These are phyloP conservation scores for Eupithecia vulgata DNA, from an alignment of 2,888 invertebrate species.

Conservation along the genomic window DNA sequence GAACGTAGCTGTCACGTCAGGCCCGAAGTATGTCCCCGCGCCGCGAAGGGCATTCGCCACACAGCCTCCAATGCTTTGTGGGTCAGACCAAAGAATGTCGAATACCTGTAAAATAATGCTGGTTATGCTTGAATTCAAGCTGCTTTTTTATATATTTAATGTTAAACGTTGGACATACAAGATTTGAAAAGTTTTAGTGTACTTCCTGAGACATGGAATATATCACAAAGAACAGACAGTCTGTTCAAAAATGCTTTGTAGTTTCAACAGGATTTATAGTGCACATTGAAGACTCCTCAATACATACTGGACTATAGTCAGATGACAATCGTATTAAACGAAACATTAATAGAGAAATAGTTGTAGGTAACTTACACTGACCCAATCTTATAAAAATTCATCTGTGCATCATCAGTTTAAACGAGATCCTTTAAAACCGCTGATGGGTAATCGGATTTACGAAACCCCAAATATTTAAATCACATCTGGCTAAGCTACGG, in stretches of 20 bases:
- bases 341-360: no score
- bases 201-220: no score
- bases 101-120: conserved; percentile 86
- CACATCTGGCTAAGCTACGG: background rate
- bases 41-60: conserved; percentile 93
- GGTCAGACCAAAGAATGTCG: conserved; percentile 97
- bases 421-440: background rate
- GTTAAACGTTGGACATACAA: no score
- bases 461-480: conserved; percentile 4
- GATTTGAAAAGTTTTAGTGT: no score
- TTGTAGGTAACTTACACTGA: no score
- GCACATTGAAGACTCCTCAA: no score
- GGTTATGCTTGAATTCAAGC: background rate
- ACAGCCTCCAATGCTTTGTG: conserved; percentile 90
- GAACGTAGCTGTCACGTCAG: conserved; percentile 92
- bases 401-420: background rate
- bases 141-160: no score
- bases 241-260: no score
- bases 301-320: no score
- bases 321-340: no score
- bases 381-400: background rate
- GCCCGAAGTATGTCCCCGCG: conserved; percentile 96
- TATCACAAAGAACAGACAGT: no score
- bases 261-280: no score
- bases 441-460: background rate